A percentile compares a stretch with the other conserved stretches of the same genome.
These are phyloP conservation scores for Pollenia angustigena DNA, from an alignment of 2,888 invertebrate species.

Conservation along the genomic window DNA sequence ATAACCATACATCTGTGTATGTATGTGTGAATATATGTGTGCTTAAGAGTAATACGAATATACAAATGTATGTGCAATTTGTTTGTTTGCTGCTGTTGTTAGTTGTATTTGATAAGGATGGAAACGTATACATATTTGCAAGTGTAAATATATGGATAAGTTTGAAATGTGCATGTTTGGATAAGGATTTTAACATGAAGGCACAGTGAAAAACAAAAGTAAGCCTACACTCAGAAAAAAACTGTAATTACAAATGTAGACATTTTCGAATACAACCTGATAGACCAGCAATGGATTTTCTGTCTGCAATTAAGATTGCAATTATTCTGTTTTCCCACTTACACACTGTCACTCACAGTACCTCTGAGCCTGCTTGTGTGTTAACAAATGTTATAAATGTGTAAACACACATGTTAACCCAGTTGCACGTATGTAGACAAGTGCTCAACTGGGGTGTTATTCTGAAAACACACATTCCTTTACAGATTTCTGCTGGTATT, in stretches of 20 bases:
- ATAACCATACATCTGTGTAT: not conserved
- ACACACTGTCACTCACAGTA: not conserved
- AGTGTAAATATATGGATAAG: conserved; percentile 49
- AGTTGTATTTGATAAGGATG: conserved; percentile 43
- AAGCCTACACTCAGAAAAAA: not conserved
- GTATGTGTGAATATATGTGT: not conserved
- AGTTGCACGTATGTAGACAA: conserved; percentile 2
- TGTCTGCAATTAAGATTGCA: too few relatives aligned
- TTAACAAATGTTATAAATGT: conserved; percentile 28
- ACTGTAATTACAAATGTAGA: too few relatives aligned
- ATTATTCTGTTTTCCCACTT: too few relatives aligned
- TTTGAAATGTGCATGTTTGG: conserved; percentile 37
- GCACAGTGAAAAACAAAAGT: not conserved
- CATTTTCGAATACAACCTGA: too few relatives aligned
- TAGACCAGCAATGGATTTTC: too few relatives aligned
- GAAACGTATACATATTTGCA: conserved; percentile 26
- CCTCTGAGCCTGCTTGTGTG: not conserved
- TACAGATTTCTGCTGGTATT: conserved; percentile 32
- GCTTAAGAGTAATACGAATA: not conserved
- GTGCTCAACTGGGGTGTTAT: conserved; percentile 33
- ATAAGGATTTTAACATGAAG: not conserved
- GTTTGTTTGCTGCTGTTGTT: conserved; percentile 24
- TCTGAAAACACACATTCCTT: not conserved
- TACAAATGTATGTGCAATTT: not conserved
- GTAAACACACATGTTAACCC: conserved; percentile 7